These are phyloP conservation scores for Chelonia mydas DNA, from an alignment of 2,797 vertebrate species.

Conservation along the genomic window DNA sequence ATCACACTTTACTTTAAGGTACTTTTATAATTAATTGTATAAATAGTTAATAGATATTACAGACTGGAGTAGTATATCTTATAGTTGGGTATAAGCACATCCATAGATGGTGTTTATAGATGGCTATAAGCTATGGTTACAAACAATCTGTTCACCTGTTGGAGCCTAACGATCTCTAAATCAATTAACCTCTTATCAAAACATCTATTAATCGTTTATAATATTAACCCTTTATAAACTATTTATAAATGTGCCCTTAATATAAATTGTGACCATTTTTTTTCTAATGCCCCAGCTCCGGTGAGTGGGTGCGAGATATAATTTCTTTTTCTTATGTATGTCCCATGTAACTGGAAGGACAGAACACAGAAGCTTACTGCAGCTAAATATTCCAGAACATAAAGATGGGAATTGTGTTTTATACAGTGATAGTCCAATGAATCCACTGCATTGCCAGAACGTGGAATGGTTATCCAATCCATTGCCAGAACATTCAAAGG, in stretches of 20 bases:
- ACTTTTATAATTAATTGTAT: not conserved
- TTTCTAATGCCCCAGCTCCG: not conserved
- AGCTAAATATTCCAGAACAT: not conserved
- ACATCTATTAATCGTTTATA: not conserved
- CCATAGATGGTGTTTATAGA: not conserved
- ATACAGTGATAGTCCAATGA: not conserved
- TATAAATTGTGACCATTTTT: not conserved
- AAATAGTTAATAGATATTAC: not conserved
- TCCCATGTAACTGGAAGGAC: not conserved
- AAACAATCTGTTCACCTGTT: not conserved
- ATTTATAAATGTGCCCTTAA: not conserved
- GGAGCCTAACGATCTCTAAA: not conserved
- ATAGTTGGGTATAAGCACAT: not conserved
- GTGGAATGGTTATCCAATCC: not conserved
- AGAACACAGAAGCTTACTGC: not conserved
- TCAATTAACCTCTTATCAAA: not conserved
- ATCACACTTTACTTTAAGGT: not conserved
- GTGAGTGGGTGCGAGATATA: not conserved
- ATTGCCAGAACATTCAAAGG: not conserved
- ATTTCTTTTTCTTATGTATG: not conserved
- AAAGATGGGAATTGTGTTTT: not conserved
- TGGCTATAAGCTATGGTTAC: no score
- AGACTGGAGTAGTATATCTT: not conserved
- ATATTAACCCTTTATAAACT: not conserved
- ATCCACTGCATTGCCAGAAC: not conserved